phyloP scores from a whole-genome alignment of 37 sponge, comb jelly and placozoan species.

The Amphimedon queenslandica region DNA sequence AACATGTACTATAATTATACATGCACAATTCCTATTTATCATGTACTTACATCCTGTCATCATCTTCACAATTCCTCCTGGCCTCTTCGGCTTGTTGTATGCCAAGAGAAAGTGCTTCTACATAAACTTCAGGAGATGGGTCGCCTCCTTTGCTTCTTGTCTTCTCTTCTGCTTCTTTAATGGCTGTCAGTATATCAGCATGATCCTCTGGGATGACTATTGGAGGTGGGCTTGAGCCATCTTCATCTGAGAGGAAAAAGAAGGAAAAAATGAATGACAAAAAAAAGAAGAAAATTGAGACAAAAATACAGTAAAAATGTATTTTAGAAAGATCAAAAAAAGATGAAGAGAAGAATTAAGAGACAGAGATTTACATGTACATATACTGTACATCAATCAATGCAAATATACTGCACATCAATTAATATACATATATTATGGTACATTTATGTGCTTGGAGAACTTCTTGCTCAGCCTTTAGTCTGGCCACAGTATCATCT shows the following conservation, averaged over 20 bases:
- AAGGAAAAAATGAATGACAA: not conserved
- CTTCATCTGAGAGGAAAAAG: not conserved
- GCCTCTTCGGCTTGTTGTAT: constrained; percentile 45
- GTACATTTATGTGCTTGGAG: constrained; percentile 22
- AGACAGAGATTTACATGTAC: too few relatives aligned
- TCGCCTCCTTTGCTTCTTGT: not conserved
- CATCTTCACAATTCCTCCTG: constrained; percentile 10
- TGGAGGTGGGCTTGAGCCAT: too few relatives aligned
- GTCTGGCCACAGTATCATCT: constrained; percentile 20
- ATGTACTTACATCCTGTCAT: constrained; percentile 15
- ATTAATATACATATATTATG: too few relatives aligned
- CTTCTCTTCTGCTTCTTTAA: constrained; percentile 45
- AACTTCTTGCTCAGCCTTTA: constrained; percentile 27
- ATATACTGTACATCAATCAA: too few relatives aligned
- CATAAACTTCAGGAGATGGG: constrained; percentile 65
- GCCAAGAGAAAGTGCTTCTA: constrained; percentile 53
- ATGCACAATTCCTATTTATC: too few relatives aligned
- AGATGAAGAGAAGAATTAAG: too few relatives aligned
- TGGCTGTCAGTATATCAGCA: constrained; percentile 70
- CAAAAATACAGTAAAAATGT: too few relatives aligned
- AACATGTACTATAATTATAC: too few relatives aligned
- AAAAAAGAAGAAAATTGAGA: too few relatives aligned
- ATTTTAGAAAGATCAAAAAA: too few relatives aligned
- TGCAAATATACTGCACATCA: too few relatives aligned
- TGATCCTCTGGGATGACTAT: constrained; percentile 47